phyloP scores from a whole-genome alignment of 2,113 vertebrate genomes.

The Chlorocebus sabaeus region DNA sequence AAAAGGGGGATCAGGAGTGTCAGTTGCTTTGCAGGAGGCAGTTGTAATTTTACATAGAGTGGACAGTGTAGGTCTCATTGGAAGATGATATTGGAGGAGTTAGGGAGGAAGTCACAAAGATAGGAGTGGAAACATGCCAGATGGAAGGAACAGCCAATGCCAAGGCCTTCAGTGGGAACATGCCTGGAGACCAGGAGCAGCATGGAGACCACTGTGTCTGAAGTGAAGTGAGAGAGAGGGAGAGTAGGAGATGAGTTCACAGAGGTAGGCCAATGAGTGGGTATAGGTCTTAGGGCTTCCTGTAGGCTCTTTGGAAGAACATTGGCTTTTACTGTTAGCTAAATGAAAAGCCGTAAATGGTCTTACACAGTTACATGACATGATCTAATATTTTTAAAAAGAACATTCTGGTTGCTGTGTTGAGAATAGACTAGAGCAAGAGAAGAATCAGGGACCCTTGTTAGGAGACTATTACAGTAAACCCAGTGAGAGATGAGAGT shows the following conservation, averaged over 20 bases:
- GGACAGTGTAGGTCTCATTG: background rate
- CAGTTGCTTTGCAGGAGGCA: background rate
- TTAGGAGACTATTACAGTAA: background rate
- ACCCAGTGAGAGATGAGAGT: background rate
- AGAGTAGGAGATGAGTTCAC: background rate
- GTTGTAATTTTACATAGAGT: background rate
- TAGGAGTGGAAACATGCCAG: background rate
- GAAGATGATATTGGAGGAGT: background rate
- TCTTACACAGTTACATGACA: background rate
- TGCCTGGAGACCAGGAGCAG: background rate
- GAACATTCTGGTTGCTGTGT: background rate
- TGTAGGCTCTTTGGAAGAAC: background rate
- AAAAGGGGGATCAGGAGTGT: background rate
- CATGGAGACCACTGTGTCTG: background rate
- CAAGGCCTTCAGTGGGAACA: too few species aligned
- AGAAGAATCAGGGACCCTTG: background rate
- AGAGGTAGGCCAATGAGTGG: background rate
- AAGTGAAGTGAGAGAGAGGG: background rate
- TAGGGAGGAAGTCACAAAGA: background rate
- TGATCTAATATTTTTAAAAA: background rate
- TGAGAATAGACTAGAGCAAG: background rate
- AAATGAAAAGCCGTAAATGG: background rate
- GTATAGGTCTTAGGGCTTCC: background rate
- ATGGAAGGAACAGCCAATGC: background rate
- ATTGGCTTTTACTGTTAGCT: background rate